phyloP scores from a whole-genome alignment of 2,797 vertebrate species.

The Sparidentex hasta region DNA sequence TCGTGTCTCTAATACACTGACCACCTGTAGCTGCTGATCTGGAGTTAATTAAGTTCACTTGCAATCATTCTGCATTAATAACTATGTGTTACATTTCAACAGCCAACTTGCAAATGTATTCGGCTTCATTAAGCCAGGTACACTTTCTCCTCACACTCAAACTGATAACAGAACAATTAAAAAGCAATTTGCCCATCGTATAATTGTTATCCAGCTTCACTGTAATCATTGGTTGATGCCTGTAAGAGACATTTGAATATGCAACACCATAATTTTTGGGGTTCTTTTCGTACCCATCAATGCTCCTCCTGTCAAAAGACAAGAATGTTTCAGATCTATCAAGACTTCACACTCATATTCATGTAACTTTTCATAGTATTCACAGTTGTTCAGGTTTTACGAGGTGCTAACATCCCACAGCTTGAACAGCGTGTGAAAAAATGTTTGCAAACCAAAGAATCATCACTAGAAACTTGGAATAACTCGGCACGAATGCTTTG shows the following conservation, averaged over 20 bases:
- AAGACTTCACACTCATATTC: not conserved
- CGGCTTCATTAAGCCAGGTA: conserved; percentile 22
- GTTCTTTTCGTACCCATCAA: not conserved
- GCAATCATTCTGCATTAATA: conserved; percentile 33
- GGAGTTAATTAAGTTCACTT: conserved; percentile 26
- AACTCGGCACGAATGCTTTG: not conserved
- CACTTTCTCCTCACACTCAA: not conserved
- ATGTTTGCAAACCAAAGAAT: not conserved
- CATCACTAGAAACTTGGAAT: not conserved
- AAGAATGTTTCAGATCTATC: too few relatives aligned
- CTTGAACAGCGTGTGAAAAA: not conserved
- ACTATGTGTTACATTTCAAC: conserved; percentile 15
- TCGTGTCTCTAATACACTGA: not conserved
- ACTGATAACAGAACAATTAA: not conserved
- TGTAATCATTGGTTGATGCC: not conserved
- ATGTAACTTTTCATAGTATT: not conserved
- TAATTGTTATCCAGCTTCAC: not conserved
- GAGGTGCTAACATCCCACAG: not conserved
- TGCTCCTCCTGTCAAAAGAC: too few relatives aligned
- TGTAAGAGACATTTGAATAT: not conserved
- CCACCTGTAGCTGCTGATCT: conserved; percentile 9
- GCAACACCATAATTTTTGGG: too few relatives aligned
- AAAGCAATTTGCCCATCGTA: not conserved
- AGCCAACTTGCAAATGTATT: conserved; percentile 12
- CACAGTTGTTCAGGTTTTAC: not conserved